These are phyloP conservation scores for Nineta flava DNA, from an alignment of 2,888 invertebrate genomes.

Conservation along the genomic window DNA sequence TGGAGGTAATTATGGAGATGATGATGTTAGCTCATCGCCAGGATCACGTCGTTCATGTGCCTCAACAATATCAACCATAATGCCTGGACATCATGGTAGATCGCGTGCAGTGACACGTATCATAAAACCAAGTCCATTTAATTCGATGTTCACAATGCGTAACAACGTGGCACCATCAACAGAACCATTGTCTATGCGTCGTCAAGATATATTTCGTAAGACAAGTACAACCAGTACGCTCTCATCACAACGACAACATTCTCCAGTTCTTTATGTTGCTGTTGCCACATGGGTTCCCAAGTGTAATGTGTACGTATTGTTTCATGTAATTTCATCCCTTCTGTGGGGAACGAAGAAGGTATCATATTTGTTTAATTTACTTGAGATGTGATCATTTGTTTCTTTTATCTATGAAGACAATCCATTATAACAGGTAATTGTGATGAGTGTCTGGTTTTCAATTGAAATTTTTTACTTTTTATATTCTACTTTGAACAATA, in stretches of 20 bases:
- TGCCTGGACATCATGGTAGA: not conserved
- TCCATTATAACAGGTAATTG: not conserved
- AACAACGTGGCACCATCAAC: not conserved
- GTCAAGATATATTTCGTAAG: not conserved
- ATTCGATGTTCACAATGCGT: not conserved
- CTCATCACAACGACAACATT: not conserved
- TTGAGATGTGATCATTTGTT: not conserved
- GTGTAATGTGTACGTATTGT: slow-evolving; percentile 29
- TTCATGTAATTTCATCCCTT: slow-evolving; percentile 6
- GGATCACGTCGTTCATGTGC: not conserved
- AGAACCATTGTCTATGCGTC: not conserved
- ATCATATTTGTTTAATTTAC: not conserved
- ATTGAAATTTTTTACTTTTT: not conserved
- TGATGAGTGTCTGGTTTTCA: not conserved
- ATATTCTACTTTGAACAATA: not conserved
- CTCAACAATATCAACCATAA: slow-evolving; percentile 1
- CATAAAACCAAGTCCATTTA: not conserved
- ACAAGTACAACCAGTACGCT: not conserved
- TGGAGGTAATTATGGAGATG: not conserved
- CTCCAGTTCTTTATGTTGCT: slow-evolving; percentile 53
- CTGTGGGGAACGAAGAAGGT: not conserved
- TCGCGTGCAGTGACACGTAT: slow-evolving; percentile 1
- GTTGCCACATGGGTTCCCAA: slow-evolving; percentile 64
- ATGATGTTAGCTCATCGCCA: not conserved
- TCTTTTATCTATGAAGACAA: not conserved